Conservation (phyloP, 2,113 vertebrate genomes). For the Sapayoa aenigma region DNA sequence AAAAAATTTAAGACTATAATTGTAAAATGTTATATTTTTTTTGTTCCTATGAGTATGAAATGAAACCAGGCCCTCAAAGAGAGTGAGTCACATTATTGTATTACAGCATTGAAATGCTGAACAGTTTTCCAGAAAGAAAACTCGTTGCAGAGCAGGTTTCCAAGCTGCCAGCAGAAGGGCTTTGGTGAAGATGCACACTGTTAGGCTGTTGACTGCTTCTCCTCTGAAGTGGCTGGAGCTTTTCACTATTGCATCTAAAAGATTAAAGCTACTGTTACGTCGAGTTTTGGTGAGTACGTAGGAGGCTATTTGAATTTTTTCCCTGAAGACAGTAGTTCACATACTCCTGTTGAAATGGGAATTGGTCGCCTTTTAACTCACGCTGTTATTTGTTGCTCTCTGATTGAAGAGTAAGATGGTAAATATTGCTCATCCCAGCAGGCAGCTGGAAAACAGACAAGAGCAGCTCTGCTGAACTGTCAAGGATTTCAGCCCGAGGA, state of each 20-base stretch:
- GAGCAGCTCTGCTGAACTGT: background rate
- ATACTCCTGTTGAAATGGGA: background rate
- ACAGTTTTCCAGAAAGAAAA: background rate
- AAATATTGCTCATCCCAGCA: constrained; percentile 1
- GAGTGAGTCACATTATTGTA: background rate
- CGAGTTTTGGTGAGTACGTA: background rate
- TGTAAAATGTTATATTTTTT: background rate
- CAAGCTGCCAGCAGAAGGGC: background rate
- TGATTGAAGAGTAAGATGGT: constrained; percentile 4
- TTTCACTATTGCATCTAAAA: background rate
- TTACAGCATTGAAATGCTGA: background rate
- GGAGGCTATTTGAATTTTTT: constrained; percentile 3
- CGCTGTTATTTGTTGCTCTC: background rate
- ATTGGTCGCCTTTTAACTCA: background rate
- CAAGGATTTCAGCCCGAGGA: background rate
- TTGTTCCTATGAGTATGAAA: background rate
- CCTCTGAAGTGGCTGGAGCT: background rate
- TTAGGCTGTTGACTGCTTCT: background rate
- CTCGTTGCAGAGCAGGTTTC: background rate
- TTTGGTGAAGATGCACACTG: background rate
- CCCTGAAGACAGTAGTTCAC: constrained; percentile 27
- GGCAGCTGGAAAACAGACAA: background rate
- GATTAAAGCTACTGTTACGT: background rate
- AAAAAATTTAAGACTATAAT: background rate
- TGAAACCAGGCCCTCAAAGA: background rate